phyloP scores from a whole-genome alignment of 35 echinoderm and acorn worm genomes.

The Apostichopus parvimensis region DNA sequence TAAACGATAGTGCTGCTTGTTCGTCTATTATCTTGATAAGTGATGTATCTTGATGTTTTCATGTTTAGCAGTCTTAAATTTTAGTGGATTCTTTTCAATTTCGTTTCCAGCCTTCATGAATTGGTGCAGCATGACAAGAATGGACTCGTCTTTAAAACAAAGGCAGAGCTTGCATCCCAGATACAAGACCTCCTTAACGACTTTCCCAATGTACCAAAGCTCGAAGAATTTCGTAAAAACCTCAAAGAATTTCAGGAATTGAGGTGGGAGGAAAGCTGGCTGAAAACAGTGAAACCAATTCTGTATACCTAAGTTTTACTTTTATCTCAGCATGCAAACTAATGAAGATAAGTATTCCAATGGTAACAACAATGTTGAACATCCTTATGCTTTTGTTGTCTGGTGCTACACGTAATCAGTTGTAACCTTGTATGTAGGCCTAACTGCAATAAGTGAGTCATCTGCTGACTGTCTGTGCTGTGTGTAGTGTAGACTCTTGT shows the following conservation, averaged over 20 bases:
- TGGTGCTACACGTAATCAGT: too few species aligned
- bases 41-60: too few species aligned
- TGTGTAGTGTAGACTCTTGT: too few species aligned
- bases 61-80: too few species aligned
- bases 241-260: conserved; percentile 82
- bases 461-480: too few species aligned
- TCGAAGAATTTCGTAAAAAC: conserved; percentile 77
- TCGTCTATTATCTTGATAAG: not conserved
- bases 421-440: too few species aligned
- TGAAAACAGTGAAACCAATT: conserved; percentile 74
- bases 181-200: conserved; percentile 68
- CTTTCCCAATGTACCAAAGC: conserved; percentile 72
- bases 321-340: not conserved
- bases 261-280: conserved; percentile 95
- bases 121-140: conserved; percentile 94
- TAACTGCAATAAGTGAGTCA: too few species aligned
- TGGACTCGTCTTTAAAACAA: conserved; percentile 84
- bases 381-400: not conserved
- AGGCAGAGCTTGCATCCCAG: conserved; percentile 75
- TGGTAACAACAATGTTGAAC: not conserved
- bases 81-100: not conserved
- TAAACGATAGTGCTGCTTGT: not conserved
- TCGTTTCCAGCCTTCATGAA: conserved; percentile 68
- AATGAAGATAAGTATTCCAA: not conserved
- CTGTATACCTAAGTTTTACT: conserved; percentile 60